A percentile compares a stretch with the other conserved stretches of the same genome.
Conservation (phyloP, 2,113 vertebrate genomes). For the Pteronura brasiliensis region DNA sequence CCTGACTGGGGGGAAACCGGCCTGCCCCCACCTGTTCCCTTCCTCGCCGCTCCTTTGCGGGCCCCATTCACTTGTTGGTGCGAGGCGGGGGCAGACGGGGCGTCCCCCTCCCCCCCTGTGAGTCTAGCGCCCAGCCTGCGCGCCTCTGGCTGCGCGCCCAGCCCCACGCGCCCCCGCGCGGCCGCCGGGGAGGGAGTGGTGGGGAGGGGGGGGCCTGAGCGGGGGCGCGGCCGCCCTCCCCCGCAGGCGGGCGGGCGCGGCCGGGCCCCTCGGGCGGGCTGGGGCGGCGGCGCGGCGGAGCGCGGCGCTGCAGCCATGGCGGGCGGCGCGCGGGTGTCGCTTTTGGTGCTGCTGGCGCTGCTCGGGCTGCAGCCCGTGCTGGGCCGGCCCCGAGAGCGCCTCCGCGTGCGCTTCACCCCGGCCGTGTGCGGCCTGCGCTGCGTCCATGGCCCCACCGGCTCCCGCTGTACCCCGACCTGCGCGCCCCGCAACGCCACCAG, state of each 20-base stretch:
- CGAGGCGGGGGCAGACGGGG: slow-evolving; percentile 42
- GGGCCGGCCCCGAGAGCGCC: slow-evolving; percentile 77
- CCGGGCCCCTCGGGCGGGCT: slow-evolving; percentile 73
- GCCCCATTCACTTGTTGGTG: slow-evolving; percentile 67
- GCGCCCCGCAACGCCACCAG: slow-evolving; percentile 89
- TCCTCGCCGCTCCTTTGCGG: background rate
- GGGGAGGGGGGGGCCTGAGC: slow-evolving; percentile 61
- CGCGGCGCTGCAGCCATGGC: slow-evolving; percentile 77
- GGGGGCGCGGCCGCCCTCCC: slow-evolving; percentile 72
- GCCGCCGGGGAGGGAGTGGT: slow-evolving; percentile 73
- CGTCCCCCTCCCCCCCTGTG: slow-evolving; percentile 27
- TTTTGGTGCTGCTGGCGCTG: slow-evolving; percentile 67
- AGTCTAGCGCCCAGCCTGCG: slow-evolving; percentile 71
- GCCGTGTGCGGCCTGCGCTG: slow-evolving; percentile 91
- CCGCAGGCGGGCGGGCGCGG: slow-evolving; percentile 73
- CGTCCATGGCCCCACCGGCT: slow-evolving; percentile 77
- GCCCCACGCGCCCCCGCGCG: slow-evolving; percentile 79
- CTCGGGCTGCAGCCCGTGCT: slow-evolving; percentile 52
- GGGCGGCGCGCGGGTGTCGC: slow-evolving; percentile 74
- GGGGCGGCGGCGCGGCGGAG: slow-evolving; percentile 75
- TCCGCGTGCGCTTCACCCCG: slow-evolving; percentile 92
- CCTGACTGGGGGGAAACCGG: background rate
- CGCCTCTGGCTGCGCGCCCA: slow-evolving; percentile 72
- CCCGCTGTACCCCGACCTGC: slow-evolving; percentile 88
- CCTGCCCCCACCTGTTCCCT: slow-evolving; percentile 74